Evolutionary conservation across 2,888 invertebrate species (phyloP).

Genomic region (Melolontha melolontha): DNA sequence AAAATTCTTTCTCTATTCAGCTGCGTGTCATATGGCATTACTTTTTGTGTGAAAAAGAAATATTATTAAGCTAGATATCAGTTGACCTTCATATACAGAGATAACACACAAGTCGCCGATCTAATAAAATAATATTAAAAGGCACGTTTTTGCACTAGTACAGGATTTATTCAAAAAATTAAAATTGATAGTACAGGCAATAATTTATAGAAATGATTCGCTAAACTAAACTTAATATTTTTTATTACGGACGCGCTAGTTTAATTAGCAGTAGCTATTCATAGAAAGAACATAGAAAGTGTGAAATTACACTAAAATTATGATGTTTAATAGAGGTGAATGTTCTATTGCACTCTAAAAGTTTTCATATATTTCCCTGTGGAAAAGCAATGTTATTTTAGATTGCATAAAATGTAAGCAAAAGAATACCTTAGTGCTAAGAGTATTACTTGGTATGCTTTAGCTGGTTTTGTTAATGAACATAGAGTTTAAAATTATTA

Average conservation of each 20-base stretch:
- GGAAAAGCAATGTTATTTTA: too few relatives aligned
- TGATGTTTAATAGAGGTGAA: not conserved
- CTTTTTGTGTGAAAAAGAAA: slow-evolving; percentile 28
- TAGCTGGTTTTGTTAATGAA: too few relatives aligned
- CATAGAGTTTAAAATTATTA: too few relatives aligned
- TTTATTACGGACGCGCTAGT: not conserved
- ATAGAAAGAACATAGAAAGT: not conserved
- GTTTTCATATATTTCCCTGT: too few relatives aligned
- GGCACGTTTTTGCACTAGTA: not conserved
- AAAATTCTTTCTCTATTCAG: slow-evolving; percentile 31
- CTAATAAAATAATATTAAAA: slow-evolving; percentile 1
- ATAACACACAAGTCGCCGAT: slow-evolving; percentile 12
- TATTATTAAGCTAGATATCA: slow-evolving; percentile 28
- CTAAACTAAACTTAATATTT: not conserved
- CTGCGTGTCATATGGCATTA: slow-evolving; percentile 35
- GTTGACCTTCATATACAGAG: slow-evolving; percentile 23
- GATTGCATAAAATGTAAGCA: too few relatives aligned
- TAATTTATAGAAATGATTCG: too few relatives aligned
- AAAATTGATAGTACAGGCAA: too few relatives aligned
- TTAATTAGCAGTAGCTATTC: not conserved
- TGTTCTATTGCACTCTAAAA: not conserved
- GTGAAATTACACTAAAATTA: not conserved
- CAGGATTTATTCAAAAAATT: too few relatives aligned
- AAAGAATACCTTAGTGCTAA: too few relatives aligned
- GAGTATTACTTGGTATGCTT: too few relatives aligned